Evolutionary conservation across 2,888 invertebrate species (phyloP).

Genomic region (Cybosia mesomella): DNA sequence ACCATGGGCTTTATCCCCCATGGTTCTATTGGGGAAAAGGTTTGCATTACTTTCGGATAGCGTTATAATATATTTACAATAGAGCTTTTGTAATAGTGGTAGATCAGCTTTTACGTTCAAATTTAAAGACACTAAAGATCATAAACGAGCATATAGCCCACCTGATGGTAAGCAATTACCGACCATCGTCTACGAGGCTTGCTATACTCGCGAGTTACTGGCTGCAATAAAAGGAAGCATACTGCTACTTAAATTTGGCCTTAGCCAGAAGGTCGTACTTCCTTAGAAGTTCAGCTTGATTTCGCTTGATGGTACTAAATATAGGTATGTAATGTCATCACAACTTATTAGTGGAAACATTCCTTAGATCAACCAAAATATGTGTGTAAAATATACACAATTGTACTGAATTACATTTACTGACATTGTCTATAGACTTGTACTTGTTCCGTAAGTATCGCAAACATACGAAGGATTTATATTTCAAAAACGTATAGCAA

Average conservation of each 20-base stretch:
- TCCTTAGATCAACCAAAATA: no score
- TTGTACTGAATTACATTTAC: no score
- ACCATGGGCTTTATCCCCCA: constrained; percentile 84
- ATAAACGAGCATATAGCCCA: background rate
- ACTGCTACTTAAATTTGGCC: background rate
- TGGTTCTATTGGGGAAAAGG: constrained; percentile 87
- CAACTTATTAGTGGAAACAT: no score
- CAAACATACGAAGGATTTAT: background rate
- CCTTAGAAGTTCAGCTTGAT: no score
- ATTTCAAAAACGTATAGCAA: no score
- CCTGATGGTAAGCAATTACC: background rate
- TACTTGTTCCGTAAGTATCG: no score
- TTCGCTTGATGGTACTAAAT: no score
- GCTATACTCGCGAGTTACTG: no score
- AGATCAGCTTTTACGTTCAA: background rate
- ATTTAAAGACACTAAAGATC: background rate
- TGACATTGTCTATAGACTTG: no score
- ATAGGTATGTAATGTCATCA: no score
- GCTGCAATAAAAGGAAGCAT: background rate
- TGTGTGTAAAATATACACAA: no score
- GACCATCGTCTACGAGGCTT: background rate
- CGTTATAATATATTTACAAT: background rate
- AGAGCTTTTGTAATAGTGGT: background rate
- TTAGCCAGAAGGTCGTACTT: no score
- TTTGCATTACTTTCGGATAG: constrained; percentile 47